These are phyloP conservation scores for Calameuta idolon DNA, from an alignment of 2,888 invertebrate species.

Conservation along the genomic window DNA sequence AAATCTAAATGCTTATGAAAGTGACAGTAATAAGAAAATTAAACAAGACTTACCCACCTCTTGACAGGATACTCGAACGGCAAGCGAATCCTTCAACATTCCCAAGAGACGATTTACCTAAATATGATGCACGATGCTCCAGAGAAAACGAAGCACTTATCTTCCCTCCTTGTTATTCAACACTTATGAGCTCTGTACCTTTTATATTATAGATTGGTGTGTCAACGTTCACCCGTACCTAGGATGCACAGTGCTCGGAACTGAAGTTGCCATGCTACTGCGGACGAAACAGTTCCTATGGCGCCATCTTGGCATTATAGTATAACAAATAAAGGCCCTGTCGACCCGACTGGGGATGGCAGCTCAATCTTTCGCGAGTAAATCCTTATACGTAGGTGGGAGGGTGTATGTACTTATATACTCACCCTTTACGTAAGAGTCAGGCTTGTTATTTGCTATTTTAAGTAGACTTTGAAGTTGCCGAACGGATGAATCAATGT, in stretches of 20 bases:
- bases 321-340: neutral
- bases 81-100: conserved; percentile 72
- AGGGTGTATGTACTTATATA: neutral
- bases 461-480: too few species aligned
- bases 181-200: conserved; percentile 8
- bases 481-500: too few species aligned
- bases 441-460: too few species aligned
- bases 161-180: conserved; percentile 6
- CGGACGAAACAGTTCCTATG: conserved; percentile 26
- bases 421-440: too few species aligned
- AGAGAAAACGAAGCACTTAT: neutral
- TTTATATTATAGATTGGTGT: conserved; percentile 10
- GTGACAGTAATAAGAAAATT: neutral
- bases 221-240: conserved; percentile 28
- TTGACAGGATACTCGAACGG: conserved; percentile 78
- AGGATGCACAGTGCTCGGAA: conserved; percentile 37
- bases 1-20: neutral
- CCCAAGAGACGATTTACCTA: conserved; percentile 43
- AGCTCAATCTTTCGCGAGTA: neutral
- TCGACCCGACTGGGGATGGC: neutral
- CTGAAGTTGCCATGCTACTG: conserved; percentile 45
- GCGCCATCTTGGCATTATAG: conserved; percentile 35
- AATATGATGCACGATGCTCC: neutral
- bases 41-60: conserved; percentile 79
- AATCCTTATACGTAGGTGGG: neutral